Conservation (phyloP, 2,113 vertebrate genomes). For the Psophia crepitans region DNA sequence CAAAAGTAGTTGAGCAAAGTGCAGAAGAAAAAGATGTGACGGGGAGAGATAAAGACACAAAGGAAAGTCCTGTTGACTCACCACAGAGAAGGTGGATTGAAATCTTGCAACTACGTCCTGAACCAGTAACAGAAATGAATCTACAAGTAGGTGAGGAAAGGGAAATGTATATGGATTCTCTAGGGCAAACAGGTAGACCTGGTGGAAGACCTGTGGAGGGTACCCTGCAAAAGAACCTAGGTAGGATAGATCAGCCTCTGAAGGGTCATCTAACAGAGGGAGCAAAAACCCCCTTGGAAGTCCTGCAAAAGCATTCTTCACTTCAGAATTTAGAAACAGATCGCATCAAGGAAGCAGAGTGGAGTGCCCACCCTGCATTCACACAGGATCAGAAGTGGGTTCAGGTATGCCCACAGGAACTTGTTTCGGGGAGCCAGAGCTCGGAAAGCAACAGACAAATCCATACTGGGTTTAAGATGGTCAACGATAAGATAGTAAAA, state of each 20-base stretch:
- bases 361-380: not conserved
- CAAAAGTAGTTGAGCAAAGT: not conserved
- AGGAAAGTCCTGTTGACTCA: not conserved
- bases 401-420: not conserved
- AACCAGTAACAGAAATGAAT: not conserved
- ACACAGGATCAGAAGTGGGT: not conserved
- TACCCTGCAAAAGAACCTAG: not conserved
- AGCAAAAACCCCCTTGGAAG: not conserved
- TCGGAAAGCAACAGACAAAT: not conserved
- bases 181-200: not conserved
- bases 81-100: not conserved
- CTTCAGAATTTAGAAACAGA: not conserved
- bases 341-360: not conserved
- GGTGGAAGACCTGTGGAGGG: not conserved
- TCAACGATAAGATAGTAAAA: constrained; percentile 64
- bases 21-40: not conserved
- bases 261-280: not conserved
- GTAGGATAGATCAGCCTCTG: not conserved
- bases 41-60: not conserved
- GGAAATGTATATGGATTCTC: not conserved
- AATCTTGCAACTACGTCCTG: not conserved
- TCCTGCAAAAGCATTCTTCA: not conserved
- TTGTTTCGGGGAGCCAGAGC: not conserved
- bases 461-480: constrained; percentile 59
- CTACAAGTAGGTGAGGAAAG: not conserved